Evolutionary conservation across 2,888 invertebrate genomes (phyloP).

Genomic region (Andrena fulva): DNA sequence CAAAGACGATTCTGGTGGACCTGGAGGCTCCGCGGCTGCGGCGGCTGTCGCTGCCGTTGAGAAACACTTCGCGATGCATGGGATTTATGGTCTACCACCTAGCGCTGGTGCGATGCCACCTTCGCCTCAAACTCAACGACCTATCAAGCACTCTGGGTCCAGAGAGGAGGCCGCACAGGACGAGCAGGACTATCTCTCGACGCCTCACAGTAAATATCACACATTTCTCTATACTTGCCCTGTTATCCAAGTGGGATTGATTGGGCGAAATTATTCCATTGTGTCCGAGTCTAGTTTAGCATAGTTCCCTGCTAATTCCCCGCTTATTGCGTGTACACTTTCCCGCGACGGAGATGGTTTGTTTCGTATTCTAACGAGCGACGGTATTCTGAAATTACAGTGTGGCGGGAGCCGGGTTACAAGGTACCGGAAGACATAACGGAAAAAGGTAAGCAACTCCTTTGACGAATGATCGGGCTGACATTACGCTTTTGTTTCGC

Average conservation of each 20-base stretch:
- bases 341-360: neutral
- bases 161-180: slow-evolving; percentile 85
- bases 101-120: slow-evolving; percentile 81
- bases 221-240: neutral
- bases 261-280: neutral
- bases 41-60: slow-evolving; percentile 81
- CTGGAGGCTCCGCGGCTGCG: slow-evolving; percentile 77
- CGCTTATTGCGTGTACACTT: neutral
- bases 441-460: slow-evolving; percentile 86
- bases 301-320: neutral
- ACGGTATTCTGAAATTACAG: slow-evolving; percentile 83
- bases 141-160: slow-evolving; percentile 80
- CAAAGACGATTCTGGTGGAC: slow-evolving; percentile 80
- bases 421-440: slow-evolving; percentile 89
- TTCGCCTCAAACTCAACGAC: slow-evolving; percentile 83
- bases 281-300: neutral
- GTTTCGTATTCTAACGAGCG: slow-evolving; percentile 40
- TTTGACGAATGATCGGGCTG: slow-evolving; percentile 59
- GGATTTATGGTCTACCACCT: slow-evolving; percentile 81
- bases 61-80: slow-evolving; percentile 83
- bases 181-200: slow-evolving; percentile 88
- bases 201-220: slow-evolving; percentile 86
- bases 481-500: slow-evolving; percentile 70
- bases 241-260: neutral
- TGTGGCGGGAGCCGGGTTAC: slow-evolving; percentile 88